Evolutionary conservation across 64 coral and sea anemone species (phyloP).

Genomic region (Porites australiensis): DNA sequence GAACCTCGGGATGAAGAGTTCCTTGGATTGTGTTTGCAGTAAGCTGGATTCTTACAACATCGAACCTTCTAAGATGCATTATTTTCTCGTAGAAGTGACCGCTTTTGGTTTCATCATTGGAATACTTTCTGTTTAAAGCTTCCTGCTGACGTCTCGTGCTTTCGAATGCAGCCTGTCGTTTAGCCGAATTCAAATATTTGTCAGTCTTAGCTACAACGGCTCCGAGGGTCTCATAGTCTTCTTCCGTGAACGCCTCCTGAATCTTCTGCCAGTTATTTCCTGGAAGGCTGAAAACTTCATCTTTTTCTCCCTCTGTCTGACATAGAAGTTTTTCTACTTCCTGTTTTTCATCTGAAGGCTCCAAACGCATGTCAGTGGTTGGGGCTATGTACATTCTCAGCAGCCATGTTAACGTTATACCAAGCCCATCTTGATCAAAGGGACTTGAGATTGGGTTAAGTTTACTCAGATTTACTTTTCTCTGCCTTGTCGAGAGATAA

Average conservation of each 20-base stretch:
- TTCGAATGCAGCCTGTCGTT: too few relatives aligned
- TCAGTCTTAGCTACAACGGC: neutral
- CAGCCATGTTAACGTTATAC: neutral
- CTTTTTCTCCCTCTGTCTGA: slow-evolving; percentile 40
- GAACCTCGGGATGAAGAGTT: slow-evolving; percentile 69
- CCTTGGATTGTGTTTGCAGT: slow-evolving; percentile 28
- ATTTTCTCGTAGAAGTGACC: slow-evolving; percentile 47
- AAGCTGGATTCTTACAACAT: slow-evolving; percentile 55
- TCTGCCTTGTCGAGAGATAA: neutral
- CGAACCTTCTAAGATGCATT: neutral
- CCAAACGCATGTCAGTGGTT: too few relatives aligned
- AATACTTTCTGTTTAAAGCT: neutral
- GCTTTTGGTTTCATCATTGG: neutral
- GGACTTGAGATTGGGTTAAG: neutral
- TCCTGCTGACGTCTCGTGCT: too few relatives aligned
- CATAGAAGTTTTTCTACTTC: neutral
- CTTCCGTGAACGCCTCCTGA: neutral
- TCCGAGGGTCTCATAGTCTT: neutral
- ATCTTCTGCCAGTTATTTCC: neutral
- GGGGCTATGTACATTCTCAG: slow-evolving; percentile 1
- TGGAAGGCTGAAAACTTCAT: neutral
- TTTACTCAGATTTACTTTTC: slow-evolving; percentile 26
- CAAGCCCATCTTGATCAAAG: neutral
- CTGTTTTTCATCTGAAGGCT: neutral
- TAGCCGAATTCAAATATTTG: neutral